A percentile compares a stretch with the other conserved stretches of the same genome.
Evolutionary conservation across 1,140 invertebrate genomes (phyloP).

Genomic region (Ganaspis sp.): DNA sequence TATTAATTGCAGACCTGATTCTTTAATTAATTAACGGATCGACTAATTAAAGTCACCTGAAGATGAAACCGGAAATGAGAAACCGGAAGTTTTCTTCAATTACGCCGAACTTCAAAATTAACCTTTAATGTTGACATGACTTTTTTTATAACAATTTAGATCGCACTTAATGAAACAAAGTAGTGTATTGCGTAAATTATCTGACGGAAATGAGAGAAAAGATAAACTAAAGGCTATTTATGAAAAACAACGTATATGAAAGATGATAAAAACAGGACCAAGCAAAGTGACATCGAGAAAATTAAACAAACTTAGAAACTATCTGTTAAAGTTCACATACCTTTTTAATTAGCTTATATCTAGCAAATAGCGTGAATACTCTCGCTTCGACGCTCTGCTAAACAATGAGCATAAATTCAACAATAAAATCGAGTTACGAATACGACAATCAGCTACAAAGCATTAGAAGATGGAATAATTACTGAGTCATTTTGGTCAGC

Average conservation of each 20-base stretch:
- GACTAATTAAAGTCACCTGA: too few species aligned
- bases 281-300: neutral
- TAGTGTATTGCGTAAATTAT: neutral
- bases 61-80: too few species aligned
- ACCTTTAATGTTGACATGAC: too few species aligned
- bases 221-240: neutral
- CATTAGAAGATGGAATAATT: conserved; percentile 37
- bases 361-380: conserved; percentile 75
- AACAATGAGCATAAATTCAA: conserved; percentile 62
- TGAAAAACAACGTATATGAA: neutral
- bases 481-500: conserved; percentile 56
- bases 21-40: too few species aligned
- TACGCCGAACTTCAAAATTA: too few species aligned
- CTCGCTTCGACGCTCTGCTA: conserved; percentile 75
- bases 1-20: too few species aligned
- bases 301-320: too few species aligned
- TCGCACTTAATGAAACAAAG: neutral
- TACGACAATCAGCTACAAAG: conserved; percentile 1
- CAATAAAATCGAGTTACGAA: neutral
- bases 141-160: neutral
- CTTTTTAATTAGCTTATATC: conserved; percentile 36
- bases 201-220: neutral
- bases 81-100: too few species aligned
- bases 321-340: conserved; percentile 11
- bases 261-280: neutral